A percentile compares a stretch with the other conserved stretches of the same genome.
phyloP scores from a whole-genome alignment of 2,113 vertebrate species.

The Ramphastos sulfuratus region DNA sequence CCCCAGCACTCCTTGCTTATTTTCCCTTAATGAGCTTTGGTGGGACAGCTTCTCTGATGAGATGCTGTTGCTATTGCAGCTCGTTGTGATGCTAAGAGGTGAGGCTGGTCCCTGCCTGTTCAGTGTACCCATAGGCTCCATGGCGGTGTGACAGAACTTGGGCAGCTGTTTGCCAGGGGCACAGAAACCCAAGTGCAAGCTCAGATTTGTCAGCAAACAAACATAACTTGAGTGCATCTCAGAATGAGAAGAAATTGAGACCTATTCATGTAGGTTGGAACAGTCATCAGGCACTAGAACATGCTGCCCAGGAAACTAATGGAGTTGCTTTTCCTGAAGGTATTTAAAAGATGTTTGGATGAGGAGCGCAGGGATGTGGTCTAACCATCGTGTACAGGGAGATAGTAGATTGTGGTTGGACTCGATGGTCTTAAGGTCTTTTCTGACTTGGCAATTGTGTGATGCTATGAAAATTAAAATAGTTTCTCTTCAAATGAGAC shows the following conservation, averaged over 20 bases:
- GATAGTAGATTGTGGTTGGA: no score
- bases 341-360: no score
- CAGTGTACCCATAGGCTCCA: accelerated
- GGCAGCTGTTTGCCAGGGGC: not conserved
- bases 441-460: no score
- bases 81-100: not conserved
- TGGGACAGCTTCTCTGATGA: not conserved
- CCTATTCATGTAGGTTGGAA: not conserved
- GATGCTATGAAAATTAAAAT: not conserved
- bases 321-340: no score
- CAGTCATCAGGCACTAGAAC: not conserved
- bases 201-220: not conserved
- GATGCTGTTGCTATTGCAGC: not conserved
- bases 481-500: not conserved
- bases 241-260: not conserved
- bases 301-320: no score
- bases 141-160: not conserved
- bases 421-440: no score
- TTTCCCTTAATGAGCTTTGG: slow-evolving; percentile 52
- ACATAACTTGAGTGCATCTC: not conserved
- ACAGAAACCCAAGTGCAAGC: not conserved
- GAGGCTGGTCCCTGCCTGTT: not conserved
- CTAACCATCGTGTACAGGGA: no score
- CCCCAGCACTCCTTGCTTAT: slow-evolving; percentile 3
- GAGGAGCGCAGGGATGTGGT: no score